These are phyloP conservation scores for Amblyopsis rosae DNA, from an alignment of 2,113 vertebrate genomes.

Conservation along the genomic window DNA sequence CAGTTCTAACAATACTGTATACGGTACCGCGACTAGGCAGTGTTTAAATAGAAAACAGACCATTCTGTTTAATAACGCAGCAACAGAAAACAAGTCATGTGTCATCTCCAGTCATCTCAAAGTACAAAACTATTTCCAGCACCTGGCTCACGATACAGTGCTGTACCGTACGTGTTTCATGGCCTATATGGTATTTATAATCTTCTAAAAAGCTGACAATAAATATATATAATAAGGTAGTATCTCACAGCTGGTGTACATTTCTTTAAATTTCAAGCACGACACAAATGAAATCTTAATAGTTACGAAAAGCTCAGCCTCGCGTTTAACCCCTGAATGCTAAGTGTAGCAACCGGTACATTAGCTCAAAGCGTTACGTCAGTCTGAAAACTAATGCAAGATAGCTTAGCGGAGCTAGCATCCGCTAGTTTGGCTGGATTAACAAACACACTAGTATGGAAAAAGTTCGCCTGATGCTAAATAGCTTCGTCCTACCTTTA, in stretches of 20 bases:
- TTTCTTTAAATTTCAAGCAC: background rate
- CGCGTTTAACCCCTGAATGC: background rate
- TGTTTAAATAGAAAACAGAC: too few species aligned
- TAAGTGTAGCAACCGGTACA: background rate
- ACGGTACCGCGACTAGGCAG: background rate
- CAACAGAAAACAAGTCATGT: too few species aligned
- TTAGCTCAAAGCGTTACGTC: background rate
- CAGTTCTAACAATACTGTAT: conserved; percentile 3
- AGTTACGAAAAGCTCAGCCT: too few species aligned
- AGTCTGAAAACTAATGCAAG: background rate
- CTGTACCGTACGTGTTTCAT: conserved; percentile 15
- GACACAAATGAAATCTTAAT: background rate
- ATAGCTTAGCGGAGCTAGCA: too few species aligned
- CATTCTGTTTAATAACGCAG: too few species aligned
- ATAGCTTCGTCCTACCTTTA: background rate
- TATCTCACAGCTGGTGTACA: background rate
- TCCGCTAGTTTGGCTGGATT: background rate
- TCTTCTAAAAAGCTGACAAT: background rate
- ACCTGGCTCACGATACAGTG: background rate
- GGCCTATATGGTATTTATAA: background rate
- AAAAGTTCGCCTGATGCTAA: background rate
- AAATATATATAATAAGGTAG: background rate
- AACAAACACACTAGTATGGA: background rate
- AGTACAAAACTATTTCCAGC: background rate
- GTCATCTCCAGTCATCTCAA: background rate